Evolutionary conservation across 37 sponge, comb jelly and placozoan genomes (phyloP), one percentile per base, ranked within the genome.

Genomic region (Aphrocallistes beatrix): DNA sequence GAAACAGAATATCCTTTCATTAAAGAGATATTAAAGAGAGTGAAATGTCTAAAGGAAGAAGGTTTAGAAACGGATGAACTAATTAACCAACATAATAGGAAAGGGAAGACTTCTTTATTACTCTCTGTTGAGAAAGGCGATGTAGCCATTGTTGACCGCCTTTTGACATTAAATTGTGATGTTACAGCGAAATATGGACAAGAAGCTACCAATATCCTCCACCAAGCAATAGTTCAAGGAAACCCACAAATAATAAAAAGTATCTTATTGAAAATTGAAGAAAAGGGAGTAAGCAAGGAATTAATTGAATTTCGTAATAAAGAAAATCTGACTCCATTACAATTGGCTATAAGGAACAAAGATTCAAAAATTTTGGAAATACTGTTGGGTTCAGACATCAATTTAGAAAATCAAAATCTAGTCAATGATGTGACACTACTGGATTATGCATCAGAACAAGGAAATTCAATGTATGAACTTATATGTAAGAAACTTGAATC

Each of bases 381-480:
- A 32, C n/a, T 60, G n/a, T 60, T 32, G 25, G 32, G n/a, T 3
- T 60, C 8, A 21, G 13, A 6, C 6, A 28, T 13, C 10, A 30
- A 60, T 60, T 13, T 60, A 30, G n/a, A 6, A 60, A 60, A 60
- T 25, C 75, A 60, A 60, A 30, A 60, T 13, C 10, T n/a, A n/a
- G n/a, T 6, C 32, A 60, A 60, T 3, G 21, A 1, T 19, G n/a
- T 13, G 8, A 60, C 75, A 32, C 75, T 60, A 32, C n/a, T 60
- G 34, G n/a, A 60, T 60, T 60, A 60, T 60, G 75, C 75, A 28
- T 25, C n/a, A 60, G 75, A 60, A 60, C 75, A 60, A 25, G 49
- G 49, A 47, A 30, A 60, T 8, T 3, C 10, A 19, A 60, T 60
- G 34, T 60, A 25, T 60, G 32, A 60, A 60, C 28, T 60, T 13